Evolutionary conservation across 2,888 invertebrate species (phyloP), one percentile per base, ranked within the genome.

Genomic region (Callyntrura guangdongensis): DNA sequence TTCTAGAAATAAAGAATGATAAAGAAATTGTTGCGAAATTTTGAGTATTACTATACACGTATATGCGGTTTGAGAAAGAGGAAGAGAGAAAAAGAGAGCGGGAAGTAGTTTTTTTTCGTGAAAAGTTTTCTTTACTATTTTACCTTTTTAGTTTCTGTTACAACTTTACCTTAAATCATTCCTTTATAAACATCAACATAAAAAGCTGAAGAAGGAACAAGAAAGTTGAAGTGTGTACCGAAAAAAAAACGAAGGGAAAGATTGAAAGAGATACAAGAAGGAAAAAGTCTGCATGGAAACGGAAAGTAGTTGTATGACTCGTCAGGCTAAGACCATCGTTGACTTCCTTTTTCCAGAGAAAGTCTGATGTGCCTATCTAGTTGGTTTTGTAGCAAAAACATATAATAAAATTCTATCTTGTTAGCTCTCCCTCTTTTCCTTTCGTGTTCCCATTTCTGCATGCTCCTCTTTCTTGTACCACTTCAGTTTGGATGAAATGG

Each of bases 321-420:
- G 59, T 11, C 56, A 27, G 45, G 56, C 79, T 79, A 81, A 81
- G 61, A 61, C 61, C 81, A 61, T 61, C 36, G 22, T 53, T 81
- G 59, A 61, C 81, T 81, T 81, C 36, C 36, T 36, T 81, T 82
- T 56, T 49, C 45, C 20, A 77, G 25, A 64, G 45, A 88, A 17
- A 88, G 22, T 59, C 74, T 83, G 59, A 22, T 74, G 20, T 74
- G 72, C 82, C 82, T 72, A 86, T 88, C 82, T 72, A 86, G 47
- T 84, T 25, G 49, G 56, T 45, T 77, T 36, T 81, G 47, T 59
- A 61, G 64, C 36, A 25, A 77, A 77, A 22, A 14, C 49, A 22
- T 49, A 77, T 89, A 85, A 90, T 90, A 72, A 86, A 86, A 86
- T 85, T 84, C 82, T 47, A 36, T 36, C 27, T n/a, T 11, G n/a